Conservation (phyloP, 2,113 vertebrate genomes). For the Collichthys lucidus region DNA sequence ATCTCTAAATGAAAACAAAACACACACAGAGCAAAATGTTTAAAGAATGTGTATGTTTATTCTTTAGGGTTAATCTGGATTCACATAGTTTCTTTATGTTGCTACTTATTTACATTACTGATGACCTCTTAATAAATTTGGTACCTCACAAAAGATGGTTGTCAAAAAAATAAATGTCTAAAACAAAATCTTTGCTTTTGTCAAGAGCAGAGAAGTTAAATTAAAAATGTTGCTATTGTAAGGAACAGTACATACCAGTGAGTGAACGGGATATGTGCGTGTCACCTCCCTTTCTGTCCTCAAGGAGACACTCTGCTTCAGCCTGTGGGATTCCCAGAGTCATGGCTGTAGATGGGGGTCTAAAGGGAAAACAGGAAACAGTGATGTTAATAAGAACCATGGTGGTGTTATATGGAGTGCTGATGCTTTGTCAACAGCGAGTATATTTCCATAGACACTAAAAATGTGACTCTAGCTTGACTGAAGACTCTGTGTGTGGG, state of each 20-base stretch:
- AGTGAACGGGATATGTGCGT: conserved; percentile 81
- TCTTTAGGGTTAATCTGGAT: no score
- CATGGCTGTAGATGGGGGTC: conserved; percentile 92
- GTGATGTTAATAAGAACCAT: not conserved
- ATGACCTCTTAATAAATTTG: no score
- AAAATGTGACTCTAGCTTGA: not conserved
- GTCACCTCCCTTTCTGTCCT: conserved; percentile 92
- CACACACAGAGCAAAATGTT: not conserved
- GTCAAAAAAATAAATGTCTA: conserved; percentile 5
- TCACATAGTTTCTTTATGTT: not conserved
- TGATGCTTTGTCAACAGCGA: not conserved
- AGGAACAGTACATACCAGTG: conserved; percentile 55
- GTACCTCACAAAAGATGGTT: not conserved
- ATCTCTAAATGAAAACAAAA: conserved; percentile 76
- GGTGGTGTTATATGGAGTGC: not conserved
- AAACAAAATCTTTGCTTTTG: not conserved
- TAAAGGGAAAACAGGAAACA: conserved; percentile 63
- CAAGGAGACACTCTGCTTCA: conserved; percentile 87
- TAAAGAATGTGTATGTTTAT: not conserved
- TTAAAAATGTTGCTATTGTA: not conserved
- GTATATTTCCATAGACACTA: not conserved
- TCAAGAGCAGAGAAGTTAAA: not conserved
- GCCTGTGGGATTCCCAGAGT: conserved; percentile 88
- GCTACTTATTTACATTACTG: not conserved
- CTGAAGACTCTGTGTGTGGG: not conserved